Evolutionary conservation across 1,140 invertebrate genomes (phyloP).

Genomic region (Meloidogyne chitwoodi): DNA sequence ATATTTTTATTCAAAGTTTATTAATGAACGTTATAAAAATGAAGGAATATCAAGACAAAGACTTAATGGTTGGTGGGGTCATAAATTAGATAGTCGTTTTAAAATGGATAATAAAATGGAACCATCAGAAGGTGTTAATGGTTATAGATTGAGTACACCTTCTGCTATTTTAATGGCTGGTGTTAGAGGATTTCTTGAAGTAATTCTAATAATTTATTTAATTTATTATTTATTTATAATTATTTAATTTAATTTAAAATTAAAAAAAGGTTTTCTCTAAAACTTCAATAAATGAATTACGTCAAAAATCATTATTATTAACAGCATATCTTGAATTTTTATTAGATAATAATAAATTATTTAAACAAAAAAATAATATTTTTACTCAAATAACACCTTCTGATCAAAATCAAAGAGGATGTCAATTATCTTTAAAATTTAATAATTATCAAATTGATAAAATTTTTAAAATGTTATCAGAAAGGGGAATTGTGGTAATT

Average conservation of each 20-base stretch:
- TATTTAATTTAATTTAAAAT: background rate
- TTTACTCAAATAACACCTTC: constrained; percentile 64
- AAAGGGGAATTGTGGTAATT: background rate
- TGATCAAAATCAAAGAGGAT: constrained; percentile 64
- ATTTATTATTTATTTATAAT: background rate
- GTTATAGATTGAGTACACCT: constrained; percentile 66
- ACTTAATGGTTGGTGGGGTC: constrained; percentile 65
- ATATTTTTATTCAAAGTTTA: constrained; percentile 61
- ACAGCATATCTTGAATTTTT: background rate
- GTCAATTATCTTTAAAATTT: constrained; percentile 64
- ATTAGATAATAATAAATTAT: background rate
- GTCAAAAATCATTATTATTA: background rate
- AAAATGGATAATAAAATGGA: constrained; percentile 63
- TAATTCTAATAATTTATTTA: constrained; percentile 1
- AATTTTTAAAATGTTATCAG: constrained; percentile 60
- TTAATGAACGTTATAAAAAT: constrained; percentile 62
- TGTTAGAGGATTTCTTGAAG: constrained; percentile 61
- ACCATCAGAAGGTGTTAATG: constrained; percentile 58
- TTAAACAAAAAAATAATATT: constrained; percentile 6
- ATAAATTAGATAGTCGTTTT: constrained; percentile 62
- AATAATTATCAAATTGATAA: constrained; percentile 60
- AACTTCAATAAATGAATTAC: background rate
- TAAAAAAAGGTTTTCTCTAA: background rate
- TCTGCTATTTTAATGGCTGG: constrained; percentile 64
- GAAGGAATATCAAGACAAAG: constrained; percentile 36